Percentiles rank a stretch among this genome's conserved stretches.
Evolutionary conservation across 2,113 vertebrate genomes (phyloP).

Genomic region (Cryptotis parvus): DNA sequence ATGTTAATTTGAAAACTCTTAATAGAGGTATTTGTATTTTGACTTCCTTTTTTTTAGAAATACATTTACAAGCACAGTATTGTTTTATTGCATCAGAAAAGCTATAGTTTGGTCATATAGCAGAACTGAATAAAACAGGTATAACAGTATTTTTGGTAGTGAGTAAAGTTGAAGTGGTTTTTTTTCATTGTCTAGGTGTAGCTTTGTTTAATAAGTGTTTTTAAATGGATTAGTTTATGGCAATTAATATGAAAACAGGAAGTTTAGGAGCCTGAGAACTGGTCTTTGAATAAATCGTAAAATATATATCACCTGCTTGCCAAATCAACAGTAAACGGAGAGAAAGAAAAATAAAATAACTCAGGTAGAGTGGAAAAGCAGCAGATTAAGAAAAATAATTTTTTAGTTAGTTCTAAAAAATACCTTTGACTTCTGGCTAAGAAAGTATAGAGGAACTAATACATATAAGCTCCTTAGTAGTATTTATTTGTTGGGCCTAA

Average conservation of each 20-base stretch:
- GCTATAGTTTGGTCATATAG: neutral
- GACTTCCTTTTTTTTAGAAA: neutral
- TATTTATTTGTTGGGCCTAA: too few species aligned
- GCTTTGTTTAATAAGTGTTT: conserved; percentile 36
- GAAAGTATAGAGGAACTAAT: neutral
- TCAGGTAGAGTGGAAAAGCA: neutral
- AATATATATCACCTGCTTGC: neutral
- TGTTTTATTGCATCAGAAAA: neutral
- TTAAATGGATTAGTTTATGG: neutral
- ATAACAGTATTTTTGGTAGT: neutral
- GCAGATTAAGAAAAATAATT: neutral
- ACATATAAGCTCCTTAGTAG: neutral
- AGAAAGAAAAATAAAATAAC: conserved; percentile 34
- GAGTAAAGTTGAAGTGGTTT: neutral
- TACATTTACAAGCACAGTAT: neutral
- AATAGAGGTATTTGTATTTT: conserved; percentile 37
- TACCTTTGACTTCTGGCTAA: neutral
- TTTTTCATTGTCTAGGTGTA: neutral
- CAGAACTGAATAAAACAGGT: neutral
- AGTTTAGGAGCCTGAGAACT: conserved; percentile 20
- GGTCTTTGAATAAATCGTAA: conserved; percentile 38
- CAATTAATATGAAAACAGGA: neutral
- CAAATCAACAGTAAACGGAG: conserved; percentile 27
- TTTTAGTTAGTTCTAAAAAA: neutral
- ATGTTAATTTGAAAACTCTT: conserved; percentile 18